phyloP scores from a whole-genome alignment of 1,140 invertebrate genomes.

The Panagrolaimus sp. region DNA sequence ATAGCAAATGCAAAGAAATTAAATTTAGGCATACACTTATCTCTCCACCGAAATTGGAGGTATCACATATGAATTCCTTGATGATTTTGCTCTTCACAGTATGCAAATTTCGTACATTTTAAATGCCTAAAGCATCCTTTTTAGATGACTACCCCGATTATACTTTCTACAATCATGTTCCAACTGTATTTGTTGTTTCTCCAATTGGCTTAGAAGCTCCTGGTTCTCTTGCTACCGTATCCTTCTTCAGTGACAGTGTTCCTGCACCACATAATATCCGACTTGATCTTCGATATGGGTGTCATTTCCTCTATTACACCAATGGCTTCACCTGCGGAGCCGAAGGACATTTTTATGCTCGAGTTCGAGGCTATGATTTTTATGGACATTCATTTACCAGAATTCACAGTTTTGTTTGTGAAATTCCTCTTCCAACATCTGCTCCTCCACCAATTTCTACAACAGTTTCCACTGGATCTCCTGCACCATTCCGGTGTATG shows the following conservation, averaged over 20 bases:
- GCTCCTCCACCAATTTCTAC: not conserved
- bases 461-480: not conserved
- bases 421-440: not conserved
- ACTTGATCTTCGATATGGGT: not conserved
- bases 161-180: not conserved
- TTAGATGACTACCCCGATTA: slow-evolving; percentile 4
- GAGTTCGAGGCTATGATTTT: not conserved
- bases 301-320: not conserved
- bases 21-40: not conserved
- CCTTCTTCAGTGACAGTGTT: not conserved
- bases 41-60: slow-evolving; percentile 1
- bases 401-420: not conserved
- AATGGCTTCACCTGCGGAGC: not conserved
- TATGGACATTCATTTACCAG: not conserved
- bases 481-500: not conserved
- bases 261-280: not conserved
- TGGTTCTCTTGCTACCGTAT: not conserved
- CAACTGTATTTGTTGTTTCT: not conserved
- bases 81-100: slow-evolving; percentile 1
- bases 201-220: not conserved
- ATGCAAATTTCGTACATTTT: too few species aligned
- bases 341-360: not conserved
- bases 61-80: not conserved
- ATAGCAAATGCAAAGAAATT: too few species aligned
- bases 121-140: not conserved